A percentile compares a stretch with the other conserved stretches of the same genome.
Evolutionary conservation across 2,797 vertebrate species (phyloP).

Genomic region (Aplochiton taeniatus): DNA sequence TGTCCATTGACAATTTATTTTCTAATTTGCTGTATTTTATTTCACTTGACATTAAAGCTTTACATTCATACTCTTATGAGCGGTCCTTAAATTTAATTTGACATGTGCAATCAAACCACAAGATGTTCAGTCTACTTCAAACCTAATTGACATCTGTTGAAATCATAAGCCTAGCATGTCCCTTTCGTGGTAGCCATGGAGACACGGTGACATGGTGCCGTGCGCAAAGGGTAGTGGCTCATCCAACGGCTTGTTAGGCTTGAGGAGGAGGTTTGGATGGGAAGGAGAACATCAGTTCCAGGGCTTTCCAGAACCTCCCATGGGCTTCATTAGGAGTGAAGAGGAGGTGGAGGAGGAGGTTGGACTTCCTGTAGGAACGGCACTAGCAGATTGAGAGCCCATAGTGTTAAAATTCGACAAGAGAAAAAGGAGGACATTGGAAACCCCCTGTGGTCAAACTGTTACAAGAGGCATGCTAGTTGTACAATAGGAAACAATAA

Average conservation of each 20-base stretch:
- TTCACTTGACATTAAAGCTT: no score
- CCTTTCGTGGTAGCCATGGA: constrained; percentile 59
- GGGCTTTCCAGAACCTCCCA: constrained; percentile 86
- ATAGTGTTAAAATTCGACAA: neutral
- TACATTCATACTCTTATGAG: no score
- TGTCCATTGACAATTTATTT: no score
- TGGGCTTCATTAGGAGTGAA: constrained; percentile 89
- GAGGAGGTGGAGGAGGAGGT: constrained; percentile 71
- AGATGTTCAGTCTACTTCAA: constrained; percentile 21
- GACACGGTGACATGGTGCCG: constrained; percentile 32
- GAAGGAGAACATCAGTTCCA: constrained; percentile 87
- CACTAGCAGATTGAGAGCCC: constrained; percentile 16
- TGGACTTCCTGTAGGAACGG: constrained; percentile 88
- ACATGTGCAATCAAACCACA: constrained; percentile 39
- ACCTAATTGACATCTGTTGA: constrained; percentile 65
- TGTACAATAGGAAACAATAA: constrained; percentile 72
- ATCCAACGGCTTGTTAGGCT: constrained; percentile 58
- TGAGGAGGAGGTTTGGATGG: constrained; percentile 82
- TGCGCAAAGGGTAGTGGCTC: constrained; percentile 57
- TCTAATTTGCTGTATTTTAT: no score
- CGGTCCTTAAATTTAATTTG: constrained; percentile 2
- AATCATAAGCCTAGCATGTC: constrained; percentile 58
- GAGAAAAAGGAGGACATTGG: constrained; percentile 21
- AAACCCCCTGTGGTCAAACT: constrained; percentile 38
- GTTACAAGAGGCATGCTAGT: constrained; percentile 53